Conservation (phyloP, 2,113 vertebrate genomes). For the Oreocharis arfaki region DNA sequence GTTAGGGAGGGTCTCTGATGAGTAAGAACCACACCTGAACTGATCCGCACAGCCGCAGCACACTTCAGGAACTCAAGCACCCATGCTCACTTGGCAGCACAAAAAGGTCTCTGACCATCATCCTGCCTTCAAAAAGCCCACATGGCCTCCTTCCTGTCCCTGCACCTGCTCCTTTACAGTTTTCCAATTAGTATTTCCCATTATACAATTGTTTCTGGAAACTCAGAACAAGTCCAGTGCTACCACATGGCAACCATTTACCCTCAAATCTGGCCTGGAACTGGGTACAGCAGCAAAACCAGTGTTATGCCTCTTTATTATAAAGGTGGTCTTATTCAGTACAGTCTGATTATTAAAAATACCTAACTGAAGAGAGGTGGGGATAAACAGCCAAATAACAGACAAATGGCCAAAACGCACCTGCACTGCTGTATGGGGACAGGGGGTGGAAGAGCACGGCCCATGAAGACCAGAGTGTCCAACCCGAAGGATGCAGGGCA, state of each 20-base stretch:
- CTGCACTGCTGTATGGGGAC: fast-evolving
- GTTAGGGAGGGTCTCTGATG: neutral
- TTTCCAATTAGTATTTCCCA: neutral
- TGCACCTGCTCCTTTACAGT: neutral
- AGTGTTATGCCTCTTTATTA: neutral
- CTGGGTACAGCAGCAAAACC: neutral
- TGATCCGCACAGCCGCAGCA: neutral
- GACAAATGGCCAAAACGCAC: neutral
- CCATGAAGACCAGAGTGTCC: fast-evolving
- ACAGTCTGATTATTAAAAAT: neutral
- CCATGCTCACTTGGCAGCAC: neutral
- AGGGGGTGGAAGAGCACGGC: neutral
- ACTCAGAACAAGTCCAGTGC: neutral
- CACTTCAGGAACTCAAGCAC: neutral
- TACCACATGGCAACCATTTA: neutral
- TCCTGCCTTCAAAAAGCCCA: neutral
- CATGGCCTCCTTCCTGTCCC: neutral
- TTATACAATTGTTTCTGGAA: neutral
- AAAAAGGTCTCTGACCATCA: neutral
- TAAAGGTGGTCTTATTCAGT: neutral
- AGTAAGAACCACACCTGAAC: neutral
- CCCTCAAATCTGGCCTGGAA: neutral
- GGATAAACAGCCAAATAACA: neutral
- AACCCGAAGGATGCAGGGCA: fast-evolving
- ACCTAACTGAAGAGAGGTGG: neutral